Percentiles rank a stretch among this genome's conserved stretches.
Conservation (phyloP, 2,797 vertebrate genomes). For the Perodicticus potto region DNA sequence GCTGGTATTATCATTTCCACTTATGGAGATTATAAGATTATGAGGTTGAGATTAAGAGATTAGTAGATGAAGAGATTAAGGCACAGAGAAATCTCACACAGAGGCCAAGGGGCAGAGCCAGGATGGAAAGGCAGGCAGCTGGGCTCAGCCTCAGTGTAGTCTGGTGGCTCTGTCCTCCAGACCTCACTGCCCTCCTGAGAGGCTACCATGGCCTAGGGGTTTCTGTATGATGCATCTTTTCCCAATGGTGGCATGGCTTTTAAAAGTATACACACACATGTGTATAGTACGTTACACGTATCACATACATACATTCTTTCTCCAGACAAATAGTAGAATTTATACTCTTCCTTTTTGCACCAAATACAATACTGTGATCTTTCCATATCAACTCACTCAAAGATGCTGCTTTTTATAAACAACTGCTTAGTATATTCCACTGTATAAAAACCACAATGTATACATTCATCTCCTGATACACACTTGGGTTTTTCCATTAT, state of each 20-base stretch:
- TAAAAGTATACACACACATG: neutral
- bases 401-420: neutral
- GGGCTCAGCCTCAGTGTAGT: rapidly evolving
- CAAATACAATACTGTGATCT: neutral
- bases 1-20: neutral
- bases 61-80: neutral
- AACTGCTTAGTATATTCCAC: neutral
- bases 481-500: neutral
- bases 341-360: neutral
- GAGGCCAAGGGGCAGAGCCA: rapidly evolving
- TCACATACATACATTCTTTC: neutral
- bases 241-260: neutral
- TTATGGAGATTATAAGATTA: neutral
- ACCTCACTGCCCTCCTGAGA: neutral
- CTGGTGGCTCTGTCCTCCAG: neutral
- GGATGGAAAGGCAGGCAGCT: neutral
- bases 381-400: neutral
- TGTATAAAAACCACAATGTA: neutral
- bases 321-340: neutral
- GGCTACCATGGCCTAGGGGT: neutral
- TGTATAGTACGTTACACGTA: too few species aligned
- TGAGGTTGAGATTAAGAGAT: neutral
- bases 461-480: neutral
- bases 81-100: neutral
- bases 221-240: neutral